These are phyloP conservation scores for Xestia ashworthii DNA, from an alignment of 2,888 invertebrate genomes.

Conservation along the genomic window DNA sequence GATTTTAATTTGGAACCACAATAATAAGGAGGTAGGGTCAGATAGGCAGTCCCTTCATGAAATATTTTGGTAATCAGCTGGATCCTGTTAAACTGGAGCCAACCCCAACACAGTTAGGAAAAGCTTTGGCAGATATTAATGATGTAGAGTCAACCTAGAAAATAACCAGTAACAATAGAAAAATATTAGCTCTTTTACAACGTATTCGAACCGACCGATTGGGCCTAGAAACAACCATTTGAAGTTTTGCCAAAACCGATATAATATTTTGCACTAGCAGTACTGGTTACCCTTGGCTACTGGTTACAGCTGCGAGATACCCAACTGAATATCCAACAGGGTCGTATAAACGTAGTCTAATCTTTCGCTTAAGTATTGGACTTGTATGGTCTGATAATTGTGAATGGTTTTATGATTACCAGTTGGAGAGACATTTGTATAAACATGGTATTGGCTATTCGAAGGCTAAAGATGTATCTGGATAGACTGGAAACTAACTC, in stretches of 20 bases:
- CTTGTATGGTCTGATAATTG: neutral
- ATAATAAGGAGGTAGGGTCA: neutral
- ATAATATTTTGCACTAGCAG: conserved; percentile 26
- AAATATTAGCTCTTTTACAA: conserved; percentile 7
- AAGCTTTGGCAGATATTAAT: neutral
- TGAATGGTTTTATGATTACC: neutral
- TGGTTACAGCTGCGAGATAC: conserved; percentile 8
- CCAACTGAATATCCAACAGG: conserved; percentile 35
- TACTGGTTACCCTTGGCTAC: conserved; percentile 14
- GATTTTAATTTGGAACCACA: neutral
- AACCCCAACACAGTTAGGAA: neutral
- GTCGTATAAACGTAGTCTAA: conserved; percentile 9
- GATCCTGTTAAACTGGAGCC: neutral
- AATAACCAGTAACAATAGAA: neutral
- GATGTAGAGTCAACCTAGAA: neutral
- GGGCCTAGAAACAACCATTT: conserved; percentile 41
- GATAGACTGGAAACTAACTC: neutral
- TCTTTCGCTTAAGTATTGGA: conserved; percentile 10
- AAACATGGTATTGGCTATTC: neutral
- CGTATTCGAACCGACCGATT: conserved; percentile 16
- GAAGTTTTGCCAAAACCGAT: conserved; percentile 59
- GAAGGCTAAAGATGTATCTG: neutral
- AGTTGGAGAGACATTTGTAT: neutral
- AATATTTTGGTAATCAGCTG: neutral
- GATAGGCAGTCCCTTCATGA: neutral